Base-by-base conservation (phyloP, 2,888 invertebrate genomes). In the Scrobipalpa costella region DNA sequence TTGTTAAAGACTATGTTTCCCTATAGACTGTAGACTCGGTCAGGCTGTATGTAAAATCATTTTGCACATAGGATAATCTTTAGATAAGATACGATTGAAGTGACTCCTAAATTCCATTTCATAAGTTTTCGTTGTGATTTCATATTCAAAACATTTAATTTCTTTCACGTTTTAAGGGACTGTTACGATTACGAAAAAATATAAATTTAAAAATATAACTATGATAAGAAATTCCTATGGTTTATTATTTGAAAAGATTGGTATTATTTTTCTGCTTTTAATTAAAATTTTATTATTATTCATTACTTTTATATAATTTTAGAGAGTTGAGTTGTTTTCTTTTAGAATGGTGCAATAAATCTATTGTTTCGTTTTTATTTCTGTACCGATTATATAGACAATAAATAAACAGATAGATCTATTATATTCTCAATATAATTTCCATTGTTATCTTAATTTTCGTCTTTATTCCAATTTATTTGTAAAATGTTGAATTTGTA, bases 401-500 rank as follows among this genome's bases (percentile, higher is more conserved):
- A 69, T 69, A 61, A 59, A 19, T 55, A 34, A 19, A 52, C 21
- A 21, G 13, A 21, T 62, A 62, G 57, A 62, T 57, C 60, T 61
- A 62, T 60, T 61, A 21, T 52, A 52, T 59, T 52, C 49, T 58
- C 50, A 57, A 63, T 61, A 63, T 58, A 64, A 64, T 62, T 64
- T 63, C 49, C 60, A 63, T 38, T 62, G 27, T 55, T 33, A 61
- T 61, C 66, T 21, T 62, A 50, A 55, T 64, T 62, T 63, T 64
- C 63, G 62, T 66, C 36, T 65, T 67, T 67, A 66, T 66, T 66
- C 64, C 63, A 66, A 63, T 67, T 65, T 52, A 65, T 64, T 70
- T 74, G 69, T 74, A 72, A 68, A 68, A 69, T 71, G 69, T 66
- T 66, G 64, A 67, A 65, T 64, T 66, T 77, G 77, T 76, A 75